Evolutionary conservation across 2,113 vertebrate species (phyloP), one percentile per base, ranked within the genome.

Genomic region (Hirundichthys speculiger): DNA sequence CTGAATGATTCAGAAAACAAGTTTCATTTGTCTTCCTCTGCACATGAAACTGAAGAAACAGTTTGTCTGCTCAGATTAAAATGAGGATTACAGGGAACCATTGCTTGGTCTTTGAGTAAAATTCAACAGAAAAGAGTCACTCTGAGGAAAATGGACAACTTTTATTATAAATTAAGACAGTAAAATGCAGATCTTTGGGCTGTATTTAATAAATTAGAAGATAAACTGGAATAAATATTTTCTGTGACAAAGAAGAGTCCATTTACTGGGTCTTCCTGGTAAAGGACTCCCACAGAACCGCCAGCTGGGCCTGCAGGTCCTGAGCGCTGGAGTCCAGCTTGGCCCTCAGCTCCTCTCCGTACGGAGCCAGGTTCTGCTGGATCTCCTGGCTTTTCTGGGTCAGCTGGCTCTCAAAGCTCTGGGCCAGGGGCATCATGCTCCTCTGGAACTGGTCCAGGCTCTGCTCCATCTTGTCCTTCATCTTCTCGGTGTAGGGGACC

Each of bases 391-490:
- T 55, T 2, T 70, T 75, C 75, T 86, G 72, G 25, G 47, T 71
- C 41, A 89, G 16, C 77, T 83, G 73, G 51, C 57, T 13, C 73
- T 92, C 72, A 2, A 92, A 84, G 60, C 55, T 69, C 48, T 88
- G 75, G 16, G 86, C 30, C 69, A 92, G 64, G 45, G 91, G 88
- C 9, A 79, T 38, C 34, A 92, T 19, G 42, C 19, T 88, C 51
- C 21, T 66, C 73, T 90, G 90, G 47, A 93, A 90, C 22, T 91
- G 80, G 15, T 88, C 71, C 34, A 88, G 5, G 13, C 74, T 84
- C 62, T 83, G 60, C 25, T 83, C 76, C 58, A 90, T 57, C 70
- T 77, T 89, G 64, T 82, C 6, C 59, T 55, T 88, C 25, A 91
- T 56, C 7, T 83, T 75, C 18, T 76, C 52, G 0, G 75, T 30